These are phyloP conservation scores for Cancer borealis DNA, from an alignment of 2,888 invertebrate genomes.

Conservation along the genomic window DNA sequence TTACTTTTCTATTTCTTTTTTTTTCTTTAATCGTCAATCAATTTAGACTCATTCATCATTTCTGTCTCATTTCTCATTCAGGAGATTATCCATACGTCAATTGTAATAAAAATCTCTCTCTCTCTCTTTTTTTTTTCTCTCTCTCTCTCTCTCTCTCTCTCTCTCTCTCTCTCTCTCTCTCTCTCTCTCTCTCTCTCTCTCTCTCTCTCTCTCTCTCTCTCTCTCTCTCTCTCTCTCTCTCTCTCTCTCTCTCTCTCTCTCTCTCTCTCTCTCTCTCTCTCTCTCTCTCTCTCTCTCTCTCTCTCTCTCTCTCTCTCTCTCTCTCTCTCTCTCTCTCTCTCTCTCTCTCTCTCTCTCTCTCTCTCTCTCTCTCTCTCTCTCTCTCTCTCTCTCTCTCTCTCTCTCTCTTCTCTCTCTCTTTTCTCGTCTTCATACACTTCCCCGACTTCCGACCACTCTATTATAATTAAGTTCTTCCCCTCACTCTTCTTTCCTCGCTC, in stretches of 20 bases:
- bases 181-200: slow-evolving; percentile 23
- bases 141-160: slow-evolving; percentile 22
- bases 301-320: too few species aligned
- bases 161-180: not conserved
- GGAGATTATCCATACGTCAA: not conserved
- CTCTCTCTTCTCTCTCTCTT: not conserved
- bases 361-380: slow-evolving; percentile 20
- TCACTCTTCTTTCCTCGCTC: slow-evolving; percentile 39
- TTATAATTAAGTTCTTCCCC: not conserved
- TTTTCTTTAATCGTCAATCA: not conserved
- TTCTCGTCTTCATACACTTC: not conserved
- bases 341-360: slow-evolving; percentile 2
- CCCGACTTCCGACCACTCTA: too few species aligned
- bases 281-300: not conserved
- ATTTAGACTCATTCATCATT: not conserved
- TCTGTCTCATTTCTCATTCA: slow-evolving; percentile 2
- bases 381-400: slow-evolving; percentile 2
- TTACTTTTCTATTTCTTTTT: not conserved
- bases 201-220: slow-evolving; percentile 7
- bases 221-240: not conserved
- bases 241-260: too few species aligned
- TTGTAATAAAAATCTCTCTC: not conserved
- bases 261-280: too few species aligned
- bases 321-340: slow-evolving; percentile 20
- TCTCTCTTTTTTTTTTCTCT: not conserved